Conservation (phyloP, 2,113 vertebrate genomes). For the Rhombomys opimus region DNA sequence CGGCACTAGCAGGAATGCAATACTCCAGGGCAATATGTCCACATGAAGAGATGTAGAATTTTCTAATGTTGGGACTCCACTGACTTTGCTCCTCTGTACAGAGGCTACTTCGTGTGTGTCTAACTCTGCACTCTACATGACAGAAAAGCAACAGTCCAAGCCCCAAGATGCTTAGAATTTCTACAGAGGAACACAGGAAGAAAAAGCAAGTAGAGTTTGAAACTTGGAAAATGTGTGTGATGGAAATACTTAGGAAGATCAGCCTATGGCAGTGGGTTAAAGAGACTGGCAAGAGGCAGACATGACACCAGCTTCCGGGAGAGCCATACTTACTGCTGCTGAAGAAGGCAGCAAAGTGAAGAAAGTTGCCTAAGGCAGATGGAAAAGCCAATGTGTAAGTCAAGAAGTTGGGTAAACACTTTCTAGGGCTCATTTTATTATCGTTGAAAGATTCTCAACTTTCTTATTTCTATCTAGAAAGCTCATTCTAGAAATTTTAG, state of each 20-base stretch:
- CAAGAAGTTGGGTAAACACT: not conserved
- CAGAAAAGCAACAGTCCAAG: not conserved
- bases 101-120: not conserved
- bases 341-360: not conserved
- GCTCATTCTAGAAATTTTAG: not conserved
- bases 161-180: not conserved
- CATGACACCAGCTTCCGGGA: not conserved
- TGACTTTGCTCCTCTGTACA: not conserved
- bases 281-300: not conserved
- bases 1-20: not conserved
- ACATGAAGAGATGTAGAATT: not conserved
- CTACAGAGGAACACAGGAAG: not conserved
- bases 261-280: no score
- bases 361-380: not conserved
- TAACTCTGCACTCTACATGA: not conserved
- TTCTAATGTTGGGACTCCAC: not conserved
- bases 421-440: not conserved
- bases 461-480: not conserved
- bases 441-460: not conserved
- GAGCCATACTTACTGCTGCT: not conserved
- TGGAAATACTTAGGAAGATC: not conserved
- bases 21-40: not conserved
- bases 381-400: rapidly evolving
- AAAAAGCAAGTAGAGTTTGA: not conserved
- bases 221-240: not conserved